Evolutionary conservation across 2,113 vertebrate species (phyloP), one percentile per base, ranked within the genome.

Genomic region (Centropristis striata): DNA sequence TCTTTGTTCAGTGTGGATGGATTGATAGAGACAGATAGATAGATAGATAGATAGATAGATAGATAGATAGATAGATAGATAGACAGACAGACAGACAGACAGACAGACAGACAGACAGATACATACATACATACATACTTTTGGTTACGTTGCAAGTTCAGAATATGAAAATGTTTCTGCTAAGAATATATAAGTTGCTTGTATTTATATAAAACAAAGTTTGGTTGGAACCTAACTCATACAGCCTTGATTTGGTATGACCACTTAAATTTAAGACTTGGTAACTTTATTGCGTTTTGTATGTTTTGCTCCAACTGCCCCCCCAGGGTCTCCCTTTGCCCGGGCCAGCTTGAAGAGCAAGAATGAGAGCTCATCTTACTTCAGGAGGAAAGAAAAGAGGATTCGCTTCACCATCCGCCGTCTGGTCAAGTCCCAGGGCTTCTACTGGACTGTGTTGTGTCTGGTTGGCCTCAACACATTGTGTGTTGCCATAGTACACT

Each of bases 401-500:
- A 93, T 98, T 54, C 97, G 98, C 8, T 99, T 99, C 93, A 98
- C 97, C 90, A 97, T 99, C 78, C 96, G 97, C 0, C 97, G 95
- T 63, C 96, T 99, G 96, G 98, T 99, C 90, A 99, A 99, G 87
- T 96, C 97, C 0, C 98, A 99, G 93, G 96, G 96, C 90, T 99
- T 99, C 95, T 99, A 99, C 92, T 99, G 98, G 98, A 95, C 93
- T 0, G 98, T 99, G 54, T 91, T 99, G 81, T 99, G 96, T 0
- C 95, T 99, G 65, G 98, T 99, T 4, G 96, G 97, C 28, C 95
- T 99, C 73, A 99, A 99, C 93, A 99, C 98, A 0, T 78, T 99
- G 80, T 99, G 98, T 1, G 97, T 99, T 0, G 98, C 98, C 49
- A 97, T 98, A 70, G 98, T 99, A n/a, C 98, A 99, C 92, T 97